A percentile compares a stretch with the other conserved stretches of the same genome.
phyloP scores from a whole-genome alignment of 2,888 invertebrate genomes.

The Drosophila engyochracea region DNA sequence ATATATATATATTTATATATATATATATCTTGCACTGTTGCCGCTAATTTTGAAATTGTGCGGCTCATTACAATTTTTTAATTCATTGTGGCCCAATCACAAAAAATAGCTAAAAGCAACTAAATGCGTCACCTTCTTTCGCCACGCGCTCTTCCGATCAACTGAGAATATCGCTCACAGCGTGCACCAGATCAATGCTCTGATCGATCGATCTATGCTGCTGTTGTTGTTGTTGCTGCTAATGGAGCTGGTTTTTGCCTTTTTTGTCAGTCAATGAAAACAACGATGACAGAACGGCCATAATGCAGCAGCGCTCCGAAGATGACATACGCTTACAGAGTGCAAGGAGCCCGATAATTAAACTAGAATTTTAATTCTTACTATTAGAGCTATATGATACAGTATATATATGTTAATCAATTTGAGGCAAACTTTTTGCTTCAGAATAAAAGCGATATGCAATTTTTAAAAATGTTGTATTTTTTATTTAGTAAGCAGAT shows the following conservation, averaged over 20 bases:
- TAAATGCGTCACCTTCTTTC: constrained; percentile 58
- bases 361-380: not conserved
- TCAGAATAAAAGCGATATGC: not conserved
- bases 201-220: constrained; percentile 48
- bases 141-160: constrained; percentile 42
- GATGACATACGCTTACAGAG: not conserved
- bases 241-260: constrained; percentile 31
- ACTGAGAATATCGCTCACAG: constrained; percentile 57
- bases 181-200: constrained; percentile 24
- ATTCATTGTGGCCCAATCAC: constrained; percentile 43
- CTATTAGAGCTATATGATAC: too few relatives aligned
- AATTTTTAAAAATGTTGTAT: not conserved
- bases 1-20: too few relatives aligned
- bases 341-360: not conserved
- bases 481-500: not conserved
- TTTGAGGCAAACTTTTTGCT: not conserved
- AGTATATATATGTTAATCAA: too few relatives aligned
- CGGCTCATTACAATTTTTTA: constrained; percentile 27
- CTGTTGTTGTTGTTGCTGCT: constrained; percentile 29
- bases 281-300: constrained; percentile 16
- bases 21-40: constrained; percentile 3
- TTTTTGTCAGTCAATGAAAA: constrained; percentile 37
- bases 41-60: constrained; percentile 20
- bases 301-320: not conserved
- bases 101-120: constrained; percentile 60